Evolutionary conservation across 2,888 invertebrate genomes (phyloP).

Genomic region (Branchipolynoe longqiensis): DNA sequence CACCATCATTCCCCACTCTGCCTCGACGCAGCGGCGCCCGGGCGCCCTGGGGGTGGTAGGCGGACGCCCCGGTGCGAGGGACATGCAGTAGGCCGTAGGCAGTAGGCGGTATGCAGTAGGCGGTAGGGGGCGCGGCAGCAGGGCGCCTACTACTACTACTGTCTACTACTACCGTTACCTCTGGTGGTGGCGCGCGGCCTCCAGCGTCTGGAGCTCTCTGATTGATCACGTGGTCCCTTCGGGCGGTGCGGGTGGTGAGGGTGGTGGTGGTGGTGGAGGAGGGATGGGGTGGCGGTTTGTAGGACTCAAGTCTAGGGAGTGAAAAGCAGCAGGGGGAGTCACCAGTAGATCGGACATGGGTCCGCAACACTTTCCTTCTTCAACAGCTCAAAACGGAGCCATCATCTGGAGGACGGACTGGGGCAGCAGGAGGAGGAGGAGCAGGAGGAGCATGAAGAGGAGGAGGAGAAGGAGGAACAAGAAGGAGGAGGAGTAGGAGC

Average conservation of each 20-base stretch:
- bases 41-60: not conserved
- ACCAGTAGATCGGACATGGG: not conserved
- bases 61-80: not conserved
- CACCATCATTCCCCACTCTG: too few species aligned
- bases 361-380: too few species aligned
- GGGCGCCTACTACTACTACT: too few species aligned
- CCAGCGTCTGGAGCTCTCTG: too few species aligned
- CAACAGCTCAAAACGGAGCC: not conserved
- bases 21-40: not conserved
- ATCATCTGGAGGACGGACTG: not conserved
- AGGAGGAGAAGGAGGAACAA: not conserved
- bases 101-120: not conserved
- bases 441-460: not conserved
- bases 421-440: not conserved
- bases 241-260: not conserved
- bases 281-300: not conserved
- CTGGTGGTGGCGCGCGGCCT: too few species aligned
- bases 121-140: not conserved
- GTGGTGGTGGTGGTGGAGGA: not conserved
- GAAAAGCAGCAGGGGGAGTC: not conserved
- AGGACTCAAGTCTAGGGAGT: not conserved
- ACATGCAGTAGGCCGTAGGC: not conserved
- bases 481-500: not conserved
- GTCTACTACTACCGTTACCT: too few species aligned
- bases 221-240: too few species aligned